Base-by-base conservation (phyloP, 2,888 invertebrate genomes). In the Chrysotoxum bicinctum region DNA sequence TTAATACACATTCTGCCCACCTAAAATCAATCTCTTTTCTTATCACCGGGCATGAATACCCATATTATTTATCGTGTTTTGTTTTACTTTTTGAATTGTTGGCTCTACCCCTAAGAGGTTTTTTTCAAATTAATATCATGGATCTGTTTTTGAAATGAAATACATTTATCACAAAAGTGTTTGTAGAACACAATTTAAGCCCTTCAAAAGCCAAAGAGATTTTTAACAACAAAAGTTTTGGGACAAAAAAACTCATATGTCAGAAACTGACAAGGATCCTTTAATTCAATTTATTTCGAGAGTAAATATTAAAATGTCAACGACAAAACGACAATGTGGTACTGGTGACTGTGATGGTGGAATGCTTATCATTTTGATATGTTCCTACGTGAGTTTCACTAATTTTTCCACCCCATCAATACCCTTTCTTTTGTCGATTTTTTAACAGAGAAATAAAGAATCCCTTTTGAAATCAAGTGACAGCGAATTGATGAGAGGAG, bases 281-380 rank as follows among this genome's bases (percentile, higher is more conserved):
- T 48, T 60, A 48, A 52, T 84, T 84, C 66, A 79, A 84, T 80
- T 80, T 80, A 75, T 84, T 72, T 79, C 66, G 10, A 70, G 43
- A 75, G 72, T 62, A 75, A 75, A 79, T 84, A 75, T 76, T 75
- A 76, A 79, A 80, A 84, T 84, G 75, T 84, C 84, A 84, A 79
- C 84, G 72, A 54, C 84, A 80, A 79, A 50, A 80, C 52, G 72
- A 75, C 58, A 48, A 40, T 75, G 75, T 73, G 64, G 40, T 30
- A 50, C 40, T 69, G 14, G 16, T 37, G 10, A 35, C 14, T 40
- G 54, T n/a, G 37, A 60, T 9, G 48, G 43, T 68, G n/a, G 54
- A 50, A 16, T 16, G 40, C 40, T 56, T 43, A n/a, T 48, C n/a
- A 32, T 78, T 72, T 54, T 35, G 30, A 35, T 40, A 12, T 54